phyloP scores from a whole-genome alignment of 2,113 vertebrate species.

The Patagioenas fasciata region DNA sequence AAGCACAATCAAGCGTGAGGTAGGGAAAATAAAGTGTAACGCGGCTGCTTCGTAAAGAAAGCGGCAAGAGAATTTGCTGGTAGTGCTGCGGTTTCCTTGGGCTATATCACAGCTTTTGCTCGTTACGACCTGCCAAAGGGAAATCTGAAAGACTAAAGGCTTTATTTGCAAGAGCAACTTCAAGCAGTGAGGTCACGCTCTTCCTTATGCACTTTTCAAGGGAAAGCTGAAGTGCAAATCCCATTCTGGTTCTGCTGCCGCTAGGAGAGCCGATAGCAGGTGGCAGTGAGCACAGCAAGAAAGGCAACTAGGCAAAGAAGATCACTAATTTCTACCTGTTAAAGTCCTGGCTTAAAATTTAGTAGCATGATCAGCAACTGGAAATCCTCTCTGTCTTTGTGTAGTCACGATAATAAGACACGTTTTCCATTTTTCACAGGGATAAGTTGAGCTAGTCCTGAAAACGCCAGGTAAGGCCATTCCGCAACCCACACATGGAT shows the following conservation, averaged over 20 bases:
- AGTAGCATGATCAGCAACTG: background rate
- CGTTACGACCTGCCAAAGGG: background rate
- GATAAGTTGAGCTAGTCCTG: background rate
- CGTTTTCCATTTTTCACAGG: background rate
- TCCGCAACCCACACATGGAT: background rate
- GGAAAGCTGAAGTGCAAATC: background rate
- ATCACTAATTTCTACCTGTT: background rate
- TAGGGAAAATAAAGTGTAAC: background rate
- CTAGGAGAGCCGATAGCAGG: fast-evolving
- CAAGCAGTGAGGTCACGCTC: background rate
- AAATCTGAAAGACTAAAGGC: background rate
- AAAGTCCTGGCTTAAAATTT: background rate
- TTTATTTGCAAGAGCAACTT: background rate
- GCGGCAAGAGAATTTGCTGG: background rate
- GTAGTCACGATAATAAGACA: background rate
- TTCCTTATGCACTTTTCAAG: background rate
- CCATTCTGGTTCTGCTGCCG: fast-evolving
- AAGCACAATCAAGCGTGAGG: background rate
- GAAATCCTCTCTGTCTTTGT: background rate
- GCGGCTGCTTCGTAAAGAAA: background rate
- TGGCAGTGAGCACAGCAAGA: background rate
- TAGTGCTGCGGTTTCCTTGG: background rate
- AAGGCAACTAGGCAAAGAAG: background rate
- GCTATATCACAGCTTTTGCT: background rate
- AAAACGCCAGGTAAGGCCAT: background rate